Percentiles rank a stretch among this genome's conserved stretches.
Evolutionary conservation across 2,797 vertebrate genomes (phyloP).

Genomic region (Leuciscus waleckii): DNA sequence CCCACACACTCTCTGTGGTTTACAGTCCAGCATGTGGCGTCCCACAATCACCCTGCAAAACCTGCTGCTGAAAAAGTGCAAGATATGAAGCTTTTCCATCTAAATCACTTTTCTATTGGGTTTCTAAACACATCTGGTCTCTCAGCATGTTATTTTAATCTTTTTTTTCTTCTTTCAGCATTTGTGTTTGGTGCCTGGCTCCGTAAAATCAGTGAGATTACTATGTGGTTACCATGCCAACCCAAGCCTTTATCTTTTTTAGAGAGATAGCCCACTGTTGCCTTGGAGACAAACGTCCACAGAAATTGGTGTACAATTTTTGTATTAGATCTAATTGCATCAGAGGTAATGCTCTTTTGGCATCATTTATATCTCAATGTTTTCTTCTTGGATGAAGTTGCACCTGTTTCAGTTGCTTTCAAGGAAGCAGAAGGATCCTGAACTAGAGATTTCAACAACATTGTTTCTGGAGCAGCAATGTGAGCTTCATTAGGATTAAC

Average conservation of each 20-base stretch:
- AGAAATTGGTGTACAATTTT: conserved; percentile 46
- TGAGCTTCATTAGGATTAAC: neutral
- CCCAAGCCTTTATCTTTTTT: conserved; percentile 55
- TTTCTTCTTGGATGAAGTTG: neutral
- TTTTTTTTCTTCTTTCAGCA: neutral
- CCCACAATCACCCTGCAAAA: conserved; percentile 4
- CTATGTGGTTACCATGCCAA: conserved; percentile 59
- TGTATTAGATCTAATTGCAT: conserved; percentile 30
- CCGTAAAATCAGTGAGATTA: conserved; percentile 39
- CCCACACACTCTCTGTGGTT: conserved; percentile 35
- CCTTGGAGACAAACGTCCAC: conserved; percentile 54
- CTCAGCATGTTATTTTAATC: neutral
- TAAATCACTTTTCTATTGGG: neutral
- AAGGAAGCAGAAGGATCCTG: neutral
- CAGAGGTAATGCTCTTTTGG: conserved; percentile 10
- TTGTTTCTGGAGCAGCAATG: neutral
- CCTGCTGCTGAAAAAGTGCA: neutral
- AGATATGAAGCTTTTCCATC: neutral
- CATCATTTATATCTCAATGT: neutral
- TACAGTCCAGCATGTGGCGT: conserved; percentile 36
- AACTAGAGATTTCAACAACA: neutral
- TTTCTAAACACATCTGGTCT: neutral
- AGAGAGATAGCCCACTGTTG: conserved; percentile 53
- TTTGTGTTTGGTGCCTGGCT: conserved; percentile 38
- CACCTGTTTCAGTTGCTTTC: neutral